Base-by-base conservation (phyloP, 2,888 invertebrate genomes). In the Autographa gamma region DNA sequence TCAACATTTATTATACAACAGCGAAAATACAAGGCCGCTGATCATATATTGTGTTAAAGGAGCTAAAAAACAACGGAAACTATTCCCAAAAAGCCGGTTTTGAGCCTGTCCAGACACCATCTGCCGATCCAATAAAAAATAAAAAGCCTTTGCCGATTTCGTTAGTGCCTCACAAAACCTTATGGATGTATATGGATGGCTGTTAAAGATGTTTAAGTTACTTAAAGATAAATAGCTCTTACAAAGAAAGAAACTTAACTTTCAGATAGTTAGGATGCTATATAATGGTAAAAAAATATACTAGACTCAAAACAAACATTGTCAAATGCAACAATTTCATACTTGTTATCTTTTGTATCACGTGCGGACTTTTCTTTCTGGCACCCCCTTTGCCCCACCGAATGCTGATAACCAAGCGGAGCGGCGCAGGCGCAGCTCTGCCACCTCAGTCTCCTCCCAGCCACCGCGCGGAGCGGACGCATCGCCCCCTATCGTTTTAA, bases 371-470 rank as follows among this genome's bases (percentile, higher is more conserved):
- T 94, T 94, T 94, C 93, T 92, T 91, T 90, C 87, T 86, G 76
- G 85, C 88, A 87, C 91, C 91, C 88, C 89, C 89, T 89, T 87
- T 88, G 86, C 88, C 91, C 92, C 92, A 87, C 84, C 87, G 89
- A 92, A 93, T 92, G 91, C 93, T 95, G 95, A 95, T 95, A 95
- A 95, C 86, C 91, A 86, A 85, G 88, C 85, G 87, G 81, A 85
- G 88, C 90, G 86, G 90, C 95, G 94, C 93, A 84, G 82, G 94
- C 95, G 95, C 95, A 93, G 79, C 87, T 83, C 81, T 82, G 87
- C 88, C 86, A 87, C 90, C 91, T 92, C 92, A 95, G 95, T 95
- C 90, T 89, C 88, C 88, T 83, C 88, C 78, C 86, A 85, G 82
- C 83, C 85, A 88, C 84, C 88, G 88, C 78, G 80, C 83, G 81